Evolutionary conservation across 2,797 vertebrate genomes (phyloP).

Genomic region (Dicrostonyx torquatus): DNA sequence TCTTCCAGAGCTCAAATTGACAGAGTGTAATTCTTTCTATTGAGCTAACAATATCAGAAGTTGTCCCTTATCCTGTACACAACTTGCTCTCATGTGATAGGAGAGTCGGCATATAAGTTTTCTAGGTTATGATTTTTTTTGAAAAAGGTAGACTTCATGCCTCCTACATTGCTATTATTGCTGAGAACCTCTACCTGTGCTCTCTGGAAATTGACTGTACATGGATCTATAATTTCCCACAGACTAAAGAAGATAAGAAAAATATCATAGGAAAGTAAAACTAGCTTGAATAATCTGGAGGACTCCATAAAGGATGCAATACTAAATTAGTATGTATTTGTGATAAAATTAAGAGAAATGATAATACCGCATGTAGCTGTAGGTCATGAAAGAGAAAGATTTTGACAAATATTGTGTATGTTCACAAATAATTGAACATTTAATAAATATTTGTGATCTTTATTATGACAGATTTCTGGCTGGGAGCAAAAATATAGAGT

Average conservation of each 20-base stretch:
- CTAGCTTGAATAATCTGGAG: neutral
- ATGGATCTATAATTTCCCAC: neutral
- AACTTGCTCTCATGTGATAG: neutral
- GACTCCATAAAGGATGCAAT: neutral
- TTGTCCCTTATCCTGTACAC: neutral
- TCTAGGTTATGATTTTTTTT: neutral
- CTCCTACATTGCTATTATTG: neutral
- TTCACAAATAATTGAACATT: neutral
- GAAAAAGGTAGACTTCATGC: neutral
- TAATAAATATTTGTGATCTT: neutral
- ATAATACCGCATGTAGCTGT: neutral
- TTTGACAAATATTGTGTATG: neutral
- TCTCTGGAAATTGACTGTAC: neutral
- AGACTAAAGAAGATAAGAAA: neutral
- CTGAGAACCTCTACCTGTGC: neutral
- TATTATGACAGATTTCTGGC: neutral
- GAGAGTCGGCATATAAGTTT: neutral
- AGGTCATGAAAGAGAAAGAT: neutral
- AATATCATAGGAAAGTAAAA: neutral
- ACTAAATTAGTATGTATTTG: neutral
- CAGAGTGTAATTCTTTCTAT: neutral
- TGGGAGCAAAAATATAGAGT: neutral
- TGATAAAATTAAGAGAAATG: neutral
- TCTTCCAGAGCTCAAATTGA: neutral
- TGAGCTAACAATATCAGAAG: neutral